Percentiles rank a stretch among this genome's conserved stretches.
Conservation (phyloP, 37 sponge, comb jelly and placozoan genomes). For the Aphrocallistes beatrix region DNA sequence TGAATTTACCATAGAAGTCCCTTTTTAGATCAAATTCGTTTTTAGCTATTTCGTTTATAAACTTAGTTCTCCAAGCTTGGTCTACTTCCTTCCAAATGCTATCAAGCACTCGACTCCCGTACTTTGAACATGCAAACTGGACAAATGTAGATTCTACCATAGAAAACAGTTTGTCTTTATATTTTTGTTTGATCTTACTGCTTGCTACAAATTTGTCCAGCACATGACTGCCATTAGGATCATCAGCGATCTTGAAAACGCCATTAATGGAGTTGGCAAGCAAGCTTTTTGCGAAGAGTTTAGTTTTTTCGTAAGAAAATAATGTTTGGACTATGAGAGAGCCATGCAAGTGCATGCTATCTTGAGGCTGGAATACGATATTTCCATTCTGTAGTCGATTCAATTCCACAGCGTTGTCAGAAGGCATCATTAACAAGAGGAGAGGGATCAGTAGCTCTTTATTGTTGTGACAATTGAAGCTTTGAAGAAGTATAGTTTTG, state of each 20-base stretch:
- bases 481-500: not conserved
- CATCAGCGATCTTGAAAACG: not conserved
- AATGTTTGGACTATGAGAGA: not conserved
- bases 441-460: not conserved
- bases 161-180: not conserved
- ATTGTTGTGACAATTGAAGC: not conserved
- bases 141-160: not conserved
- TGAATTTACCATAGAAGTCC: not conserved
- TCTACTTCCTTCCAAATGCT: not conserved
- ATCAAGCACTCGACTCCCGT: slow-evolving; percentile 6
- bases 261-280: not conserved
- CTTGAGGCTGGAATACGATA: not conserved
- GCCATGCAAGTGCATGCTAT: not conserved
- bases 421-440: not conserved
- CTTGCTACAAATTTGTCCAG: slow-evolving; percentile 4
- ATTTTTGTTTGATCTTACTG: not conserved
- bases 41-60: not conserved
- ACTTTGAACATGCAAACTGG: not conserved
- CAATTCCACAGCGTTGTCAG: not conserved
- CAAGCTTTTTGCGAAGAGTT: not conserved
- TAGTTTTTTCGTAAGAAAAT: not conserved
- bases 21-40: not conserved
- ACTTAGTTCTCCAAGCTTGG: not conserved
- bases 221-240: not conserved
- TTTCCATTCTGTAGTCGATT: not conserved